A percentile compares a stretch with the other conserved stretches of the same genome.
Evolutionary conservation across 2,113 vertebrate genomes (phyloP).

Genomic region (Hippocampus abdominalis): DNA sequence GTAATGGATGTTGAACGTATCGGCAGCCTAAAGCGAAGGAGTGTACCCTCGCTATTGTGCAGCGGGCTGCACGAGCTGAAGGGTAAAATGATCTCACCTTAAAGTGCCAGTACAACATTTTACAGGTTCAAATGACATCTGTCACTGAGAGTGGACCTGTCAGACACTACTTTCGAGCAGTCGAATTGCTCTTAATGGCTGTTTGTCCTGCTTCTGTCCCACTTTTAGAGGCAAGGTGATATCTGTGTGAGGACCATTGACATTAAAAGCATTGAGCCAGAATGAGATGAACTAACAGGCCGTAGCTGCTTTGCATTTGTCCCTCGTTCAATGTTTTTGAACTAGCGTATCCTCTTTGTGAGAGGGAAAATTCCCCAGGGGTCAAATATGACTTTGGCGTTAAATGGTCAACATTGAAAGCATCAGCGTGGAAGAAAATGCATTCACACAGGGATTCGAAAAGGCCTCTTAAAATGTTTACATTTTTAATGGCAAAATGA

Average conservation of each 20-base stretch:
- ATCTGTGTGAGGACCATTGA: constrained; percentile 53
- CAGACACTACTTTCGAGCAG: constrained; percentile 68
- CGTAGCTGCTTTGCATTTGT: constrained; percentile 40
- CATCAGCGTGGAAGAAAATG: constrained; percentile 46
- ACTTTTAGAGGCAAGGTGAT: constrained; percentile 57
- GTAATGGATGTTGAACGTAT: constrained; percentile 19
- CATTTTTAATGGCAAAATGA: constrained; percentile 76
- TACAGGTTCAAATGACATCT: constrained; percentile 75
- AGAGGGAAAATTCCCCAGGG: constrained; percentile 41
- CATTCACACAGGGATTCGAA: constrained; percentile 54
- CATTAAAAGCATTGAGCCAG: constrained; percentile 53
- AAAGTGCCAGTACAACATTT: constrained; percentile 74
- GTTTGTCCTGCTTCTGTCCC: constrained; percentile 63
- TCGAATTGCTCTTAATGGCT: constrained; percentile 72
- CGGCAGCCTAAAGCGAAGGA: constrained; percentile 44
- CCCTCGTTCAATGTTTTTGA: constrained; percentile 39
- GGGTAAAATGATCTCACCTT: constrained; percentile 72
- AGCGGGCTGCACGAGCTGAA: constrained; percentile 60
- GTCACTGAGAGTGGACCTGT: constrained; percentile 73
- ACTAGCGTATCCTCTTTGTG: constrained; percentile 54
- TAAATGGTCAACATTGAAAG: constrained; percentile 62
- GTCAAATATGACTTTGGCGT: constrained; percentile 36
- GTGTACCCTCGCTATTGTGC: constrained; percentile 38
- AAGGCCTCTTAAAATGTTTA: constrained; percentile 62
- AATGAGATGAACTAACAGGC: constrained; percentile 41